Base-by-base conservation (phyloP, 2,797 vertebrate genomes). In the Anguilla pacifica region DNA sequence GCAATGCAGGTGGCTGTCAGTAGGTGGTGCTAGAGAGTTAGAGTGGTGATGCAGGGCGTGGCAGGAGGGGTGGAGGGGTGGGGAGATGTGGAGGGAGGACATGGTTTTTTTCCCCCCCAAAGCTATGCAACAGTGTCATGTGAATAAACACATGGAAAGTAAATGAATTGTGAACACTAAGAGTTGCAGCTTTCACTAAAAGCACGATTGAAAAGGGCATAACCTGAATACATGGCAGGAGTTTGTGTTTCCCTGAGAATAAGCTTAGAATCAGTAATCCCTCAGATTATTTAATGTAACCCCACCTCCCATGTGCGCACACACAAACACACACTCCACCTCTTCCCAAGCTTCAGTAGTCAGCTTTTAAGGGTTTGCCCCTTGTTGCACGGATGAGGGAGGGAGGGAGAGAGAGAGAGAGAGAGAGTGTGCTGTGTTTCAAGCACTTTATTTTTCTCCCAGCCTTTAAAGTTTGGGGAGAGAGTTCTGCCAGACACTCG, bases 11-110 rank as follows among this genome's bases (percentile, higher is more conserved):
- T 19, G 46, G 13, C 88, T 87, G 77, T 93, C 96, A 95, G 92
- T 93, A 95, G 96, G 90, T 92, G 96, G 95, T 90, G 94, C 91
- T 86, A 87, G 51, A 88, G 90, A 88, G 79, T 92, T 89, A 64
- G 88, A 89, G 90, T 55, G 22, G 49, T 51, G 79, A 74, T 86
- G 28, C 89, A 86, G 83, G 5, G 31, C 64, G 72, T 13, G 86
- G 88, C 91, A 72, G 86, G 2, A 81, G 67, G 83, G 87, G 89
- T 91, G 90, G 67, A 91, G 90, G 91, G 86, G 91, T 88, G 81
- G 86, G 22, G 86, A 7, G 87, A 39, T 39, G 39, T 39, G 39
- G 39, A 39, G 61, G 22, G 31, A 55, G 70, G 67, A 43, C 35
- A 84, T 70, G 25, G 0, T 35, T 35, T n/a, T 87, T 77, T 31